These are phyloP conservation scores for Portunus trituberculatus DNA, from an alignment of 1,140 invertebrate species.

Conservation along the genomic window DNA sequence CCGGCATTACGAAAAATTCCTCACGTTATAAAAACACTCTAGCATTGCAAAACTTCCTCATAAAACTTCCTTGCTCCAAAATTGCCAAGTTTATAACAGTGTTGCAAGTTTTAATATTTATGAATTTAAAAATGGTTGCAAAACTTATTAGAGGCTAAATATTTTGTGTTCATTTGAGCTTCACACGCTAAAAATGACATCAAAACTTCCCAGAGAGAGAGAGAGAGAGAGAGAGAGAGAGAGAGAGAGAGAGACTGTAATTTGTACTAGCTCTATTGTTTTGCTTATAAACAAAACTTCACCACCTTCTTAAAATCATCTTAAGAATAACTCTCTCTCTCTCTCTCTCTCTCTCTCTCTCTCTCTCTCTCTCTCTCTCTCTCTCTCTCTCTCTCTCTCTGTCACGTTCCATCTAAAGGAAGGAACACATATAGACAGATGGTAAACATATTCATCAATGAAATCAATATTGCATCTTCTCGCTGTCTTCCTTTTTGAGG, in stretches of 20 bases:
- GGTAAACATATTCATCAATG: neutral
- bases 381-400: neutral
- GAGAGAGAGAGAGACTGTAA: conserved; percentile 36
- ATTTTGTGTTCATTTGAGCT: too few relatives aligned
- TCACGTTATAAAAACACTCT: too few relatives aligned
- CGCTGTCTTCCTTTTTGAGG: neutral
- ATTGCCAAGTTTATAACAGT: too few relatives aligned
- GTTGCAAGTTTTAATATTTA: too few relatives aligned
- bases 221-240: conserved; percentile 49
- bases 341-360: conserved; percentile 30
- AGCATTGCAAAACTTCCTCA: too few relatives aligned
- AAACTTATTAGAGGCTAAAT: too few relatives aligned
- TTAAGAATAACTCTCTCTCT: neutral
- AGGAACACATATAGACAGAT: neutral
- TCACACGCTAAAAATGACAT: too few relatives aligned
- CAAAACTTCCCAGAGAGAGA: too few relatives aligned
- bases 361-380: conserved; percentile 38
- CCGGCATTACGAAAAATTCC: too few relatives aligned
- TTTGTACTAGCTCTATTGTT: neutral
- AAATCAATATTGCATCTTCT: neutral
- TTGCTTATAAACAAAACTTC: neutral
- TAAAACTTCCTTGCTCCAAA: too few relatives aligned
- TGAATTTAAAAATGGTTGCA: too few relatives aligned
- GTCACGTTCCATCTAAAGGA: neutral
- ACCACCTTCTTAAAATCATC: neutral